Evolutionary conservation across 1,140 invertebrate genomes (phyloP), one percentile per base, ranked within the genome.

Genomic region (Pachypeltis micranthus): DNA sequence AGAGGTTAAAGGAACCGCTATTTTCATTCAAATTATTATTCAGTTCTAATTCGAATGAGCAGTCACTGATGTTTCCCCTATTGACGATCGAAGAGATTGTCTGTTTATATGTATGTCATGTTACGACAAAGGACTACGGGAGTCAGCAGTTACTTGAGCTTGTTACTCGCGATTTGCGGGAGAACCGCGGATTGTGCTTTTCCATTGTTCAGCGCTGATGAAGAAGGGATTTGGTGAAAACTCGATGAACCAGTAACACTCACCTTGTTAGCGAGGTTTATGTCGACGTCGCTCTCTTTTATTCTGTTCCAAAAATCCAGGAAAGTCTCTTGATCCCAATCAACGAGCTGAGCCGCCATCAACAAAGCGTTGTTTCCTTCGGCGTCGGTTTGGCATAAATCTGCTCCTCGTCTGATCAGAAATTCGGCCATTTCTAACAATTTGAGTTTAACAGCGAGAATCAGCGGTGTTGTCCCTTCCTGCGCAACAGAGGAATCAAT

Each of bases 371-470:
- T 71, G 51, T 75, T 71, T 24, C 72, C 71, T 56, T 73, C 72
- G n/a, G 67, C 56, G 27, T 71, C 69, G 59, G 62, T 64, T 7
- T 70, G 63, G 10, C 64, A 65, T 28, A 73, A 65, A 65, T 75
- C 72, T 0, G 74, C 74, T 7, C 70, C 69, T 21, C 73, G 69
- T 28, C 59, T 56, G 2, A 75, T 57, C 12, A 76, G 61, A 44
- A 70, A 67, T 28, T 72, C 67, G 14, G 74, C 70, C 64, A 74
- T 71, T 25, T 74, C 72, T 7, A 72, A 26, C 62, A 71, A 66
- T 58, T 73, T 74, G 12, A 66, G 68, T 62, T 71, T 74, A 0
- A 74, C 70, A 19, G 74, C 74, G 70, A 72, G 73, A 65, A 71
- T 71, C 16, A 75, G 60, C 3, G 73, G 68, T 0, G 73, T 72